Percentiles rank a stretch among this genome's conserved stretches.
Evolutionary conservation across 2,113 vertebrate species (phyloP).

Genomic region (Tretioscincus oriximinensis): DNA sequence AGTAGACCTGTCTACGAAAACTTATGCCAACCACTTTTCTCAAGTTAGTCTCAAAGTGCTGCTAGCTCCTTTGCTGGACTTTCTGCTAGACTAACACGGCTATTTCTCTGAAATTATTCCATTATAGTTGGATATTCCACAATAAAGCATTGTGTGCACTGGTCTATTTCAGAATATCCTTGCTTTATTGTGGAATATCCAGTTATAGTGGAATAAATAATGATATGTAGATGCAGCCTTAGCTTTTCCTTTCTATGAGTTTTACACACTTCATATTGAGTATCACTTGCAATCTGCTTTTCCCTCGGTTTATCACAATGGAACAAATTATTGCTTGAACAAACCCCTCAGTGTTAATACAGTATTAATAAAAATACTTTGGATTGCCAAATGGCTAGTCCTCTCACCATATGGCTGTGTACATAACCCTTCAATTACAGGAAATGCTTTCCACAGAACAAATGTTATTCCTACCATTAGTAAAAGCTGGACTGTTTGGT

Average conservation of each 20-base stretch:
- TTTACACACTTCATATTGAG: not conserved
- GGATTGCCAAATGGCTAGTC: slow-evolving; percentile 9
- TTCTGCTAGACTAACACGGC: too few species aligned
- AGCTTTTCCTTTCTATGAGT: not conserved
- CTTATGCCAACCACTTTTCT: too few species aligned
- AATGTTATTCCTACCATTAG: slow-evolving; percentile 23
- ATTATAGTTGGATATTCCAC: too few species aligned
- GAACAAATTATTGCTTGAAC: slow-evolving; percentile 22
- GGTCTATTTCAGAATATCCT: too few species aligned
- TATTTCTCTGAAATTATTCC: too few species aligned
- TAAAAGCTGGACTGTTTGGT: slow-evolving; percentile 7
- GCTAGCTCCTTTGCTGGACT: too few species aligned
- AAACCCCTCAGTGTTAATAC: slow-evolving; percentile 1
- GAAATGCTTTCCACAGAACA: slow-evolving; percentile 25
- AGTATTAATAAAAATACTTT: slow-evolving; percentile 16
- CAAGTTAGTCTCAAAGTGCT: too few species aligned
- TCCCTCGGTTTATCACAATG: not conserved
- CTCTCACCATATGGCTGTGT: not conserved
- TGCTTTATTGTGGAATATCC: too few species aligned
- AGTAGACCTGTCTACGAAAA: too few species aligned
- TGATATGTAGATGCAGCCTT: too few species aligned
- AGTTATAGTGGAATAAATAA: too few species aligned
- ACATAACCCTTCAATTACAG: slow-evolving; percentile 6
- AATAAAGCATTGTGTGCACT: too few species aligned
- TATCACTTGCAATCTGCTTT: not conserved